Base-by-base conservation (phyloP, 2,888 invertebrate genomes). In the Onthophagus sagittarius region DNA sequence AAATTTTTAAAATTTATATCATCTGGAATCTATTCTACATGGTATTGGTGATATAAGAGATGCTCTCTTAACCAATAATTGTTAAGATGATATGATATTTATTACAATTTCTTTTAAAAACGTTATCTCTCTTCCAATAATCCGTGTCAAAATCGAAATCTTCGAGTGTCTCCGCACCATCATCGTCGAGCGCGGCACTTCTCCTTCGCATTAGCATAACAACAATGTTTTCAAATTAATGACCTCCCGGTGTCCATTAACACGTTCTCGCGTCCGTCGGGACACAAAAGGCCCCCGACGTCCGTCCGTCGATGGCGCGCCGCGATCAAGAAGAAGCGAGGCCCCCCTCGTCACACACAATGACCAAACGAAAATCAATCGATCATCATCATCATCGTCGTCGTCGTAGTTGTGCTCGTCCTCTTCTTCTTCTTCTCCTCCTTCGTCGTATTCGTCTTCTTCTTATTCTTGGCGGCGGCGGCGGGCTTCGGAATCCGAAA, bases 281-380 rank as follows among this genome's bases (percentile, higher is more conserved):
- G 65, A 71, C 65, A 75, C 76, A 76, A 76, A 70, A 63, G 70
- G 70, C 23, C 23, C 23, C 23, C 23, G 23, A 23, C 23, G 23
- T 23, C 23, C 23, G 23, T 23, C 23, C 23, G 23, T 23, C 23
- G 23, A 23, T 23, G 33, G 32, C 64, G 73, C 70, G 70, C 70
- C 64, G 39, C 69, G 67, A n/a, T 39, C 63, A 64, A 70, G 70
- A 33, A 15, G 23, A 23, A 23, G 23, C 23, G 23, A 23, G 23
- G 23, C 23, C 23, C 39, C 39, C 70, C 65, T 62, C 63, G 62
- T 72, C 72, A 13, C 63, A 65, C 62, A 65, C 53, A 32, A 15
- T 32, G 15, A 75, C 76, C 77, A 78, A 76, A 78, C 79, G 78
- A 81, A 80, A 79, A 79, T 79, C 80, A 81, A 81, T 82, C 81